These are phyloP conservation scores for Tetramorium parvispinum DNA, from an alignment of 1,140 invertebrate genomes.

Conservation along the genomic window DNA sequence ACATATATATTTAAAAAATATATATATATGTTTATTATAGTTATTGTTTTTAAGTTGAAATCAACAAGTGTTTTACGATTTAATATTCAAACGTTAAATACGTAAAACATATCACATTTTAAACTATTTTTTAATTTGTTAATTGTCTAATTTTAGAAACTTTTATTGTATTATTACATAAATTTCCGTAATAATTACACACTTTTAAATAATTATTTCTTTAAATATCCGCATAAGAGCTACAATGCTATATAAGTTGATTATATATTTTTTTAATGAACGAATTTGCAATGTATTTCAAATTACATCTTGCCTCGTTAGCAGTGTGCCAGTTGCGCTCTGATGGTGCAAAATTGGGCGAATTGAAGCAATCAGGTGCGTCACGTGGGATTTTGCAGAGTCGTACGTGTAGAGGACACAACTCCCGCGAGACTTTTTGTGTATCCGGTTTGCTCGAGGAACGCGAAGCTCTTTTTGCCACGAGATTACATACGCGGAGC, in stretches of 20 bases:
- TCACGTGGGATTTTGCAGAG: constrained; percentile 53
- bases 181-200: not conserved
- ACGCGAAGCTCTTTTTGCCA: constrained; percentile 51
- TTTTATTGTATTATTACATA: not conserved
- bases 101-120: too few relatives aligned
- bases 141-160: not conserved
- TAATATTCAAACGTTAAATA: not conserved
- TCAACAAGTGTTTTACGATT: not conserved
- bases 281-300: constrained; percentile 33
- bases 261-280: constrained; percentile 32
- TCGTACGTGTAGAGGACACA: constrained; percentile 53
- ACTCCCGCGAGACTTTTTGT: constrained; percentile 55
- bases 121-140: not conserved
- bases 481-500: constrained; percentile 35
- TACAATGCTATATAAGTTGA: not conserved
- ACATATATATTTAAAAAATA: not conserved
- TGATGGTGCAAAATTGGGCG: constrained; percentile 58
- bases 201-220: not conserved
- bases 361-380: constrained; percentile 53
- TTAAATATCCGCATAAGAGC: not conserved
- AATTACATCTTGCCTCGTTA: constrained; percentile 53
- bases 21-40: not conserved
- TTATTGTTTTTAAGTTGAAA: not conserved
- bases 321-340: constrained; percentile 42
- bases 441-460: constrained; percentile 48